Base-by-base conservation (phyloP, 2,113 vertebrate genomes). In the Ctenodactylus gundi region DNA sequence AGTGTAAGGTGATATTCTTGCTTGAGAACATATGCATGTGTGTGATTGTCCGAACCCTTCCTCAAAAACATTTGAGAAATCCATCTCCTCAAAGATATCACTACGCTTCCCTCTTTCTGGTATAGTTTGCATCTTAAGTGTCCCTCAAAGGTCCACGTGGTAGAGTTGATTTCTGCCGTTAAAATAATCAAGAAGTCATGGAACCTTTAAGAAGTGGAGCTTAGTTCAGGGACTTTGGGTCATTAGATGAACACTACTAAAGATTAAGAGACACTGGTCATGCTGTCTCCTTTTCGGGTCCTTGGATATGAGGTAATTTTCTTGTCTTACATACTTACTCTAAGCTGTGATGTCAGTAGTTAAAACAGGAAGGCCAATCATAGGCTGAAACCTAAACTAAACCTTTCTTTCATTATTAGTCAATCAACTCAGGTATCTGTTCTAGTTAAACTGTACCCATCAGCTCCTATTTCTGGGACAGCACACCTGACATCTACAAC, bases 261-360 rank as follows among this genome's bases (percentile, higher is more conserved):
- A 58, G 44, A 29, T 9, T 25, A 14, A 44, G 58, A n/a, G 46
- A 10, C 20, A 7, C 20, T 49, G 3, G 58, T 3, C 34, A 12
- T 21, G 23, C 12, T n/a, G n/a, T 17, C 0, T 70, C 1, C 34
- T 36, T 31, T 39, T 1, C 6, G n/a, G n/a, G n/a, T 53, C 10
- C n/a, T 5, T 51, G 44, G 9, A 6, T 8, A 27, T 36, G 15
- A 64, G n/a, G 2, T 39, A 11, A 41, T 39, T 87, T 60, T 60
- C 10, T 7, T 14, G n/a, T 46, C 14, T 4, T 6, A 64, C 4
- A 9, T 20, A 44, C 1, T n/a, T 72, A 6, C 20, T 68, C 29
- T 29, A 14, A 21, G n/a, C 14, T 44, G 4, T 57, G 1, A 17
- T 67, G 25, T 27, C 51, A 21, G 17, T 9, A 49, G 27, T 20